Evolutionary conservation across 2,888 invertebrate genomes (phyloP).

Genomic region (Eurois occulta): DNA sequence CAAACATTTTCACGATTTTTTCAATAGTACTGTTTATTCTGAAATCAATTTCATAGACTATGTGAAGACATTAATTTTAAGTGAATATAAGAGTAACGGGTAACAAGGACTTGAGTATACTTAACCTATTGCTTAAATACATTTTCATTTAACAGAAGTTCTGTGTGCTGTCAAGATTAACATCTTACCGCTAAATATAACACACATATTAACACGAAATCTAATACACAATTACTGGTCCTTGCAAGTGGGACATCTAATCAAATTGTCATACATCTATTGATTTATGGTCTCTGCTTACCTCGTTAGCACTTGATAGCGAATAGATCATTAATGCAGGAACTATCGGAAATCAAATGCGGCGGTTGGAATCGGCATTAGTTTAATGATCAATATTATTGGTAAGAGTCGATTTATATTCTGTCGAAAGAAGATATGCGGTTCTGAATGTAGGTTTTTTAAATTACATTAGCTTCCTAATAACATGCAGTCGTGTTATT

Average conservation of each 20-base stretch:
- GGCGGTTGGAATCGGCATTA: background rate
- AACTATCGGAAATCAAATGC: slow-evolving; percentile 34
- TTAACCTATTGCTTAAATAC: too few relatives aligned
- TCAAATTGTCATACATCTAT: slow-evolving; percentile 14
- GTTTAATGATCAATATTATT: slow-evolving; percentile 20
- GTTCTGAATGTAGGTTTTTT: background rate
- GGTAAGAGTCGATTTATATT: slow-evolving; percentile 27
- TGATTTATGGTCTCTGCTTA: slow-evolving; percentile 5
- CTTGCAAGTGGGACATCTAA: background rate
- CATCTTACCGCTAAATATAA: background rate
- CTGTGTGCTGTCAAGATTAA: background rate
- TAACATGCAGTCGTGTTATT: background rate
- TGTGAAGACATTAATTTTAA: background rate
- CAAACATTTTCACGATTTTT: too few relatives aligned
- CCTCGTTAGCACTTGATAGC: slow-evolving; percentile 22
- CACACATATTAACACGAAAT: background rate
- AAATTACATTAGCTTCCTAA: background rate
- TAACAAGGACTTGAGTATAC: too few relatives aligned
- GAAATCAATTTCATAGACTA: background rate
- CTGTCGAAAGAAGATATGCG: slow-evolving; percentile 11
- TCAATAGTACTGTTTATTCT: background rate
- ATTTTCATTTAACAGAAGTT: background rate
- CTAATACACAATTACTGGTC: background rate
- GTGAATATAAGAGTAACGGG: too few relatives aligned
- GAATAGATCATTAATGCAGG: slow-evolving; percentile 16